A percentile compares a stretch with the other conserved stretches of the same genome.
Evolutionary conservation across 2,888 invertebrate genomes (phyloP).

Genomic region (Drosophila merina): DNA sequence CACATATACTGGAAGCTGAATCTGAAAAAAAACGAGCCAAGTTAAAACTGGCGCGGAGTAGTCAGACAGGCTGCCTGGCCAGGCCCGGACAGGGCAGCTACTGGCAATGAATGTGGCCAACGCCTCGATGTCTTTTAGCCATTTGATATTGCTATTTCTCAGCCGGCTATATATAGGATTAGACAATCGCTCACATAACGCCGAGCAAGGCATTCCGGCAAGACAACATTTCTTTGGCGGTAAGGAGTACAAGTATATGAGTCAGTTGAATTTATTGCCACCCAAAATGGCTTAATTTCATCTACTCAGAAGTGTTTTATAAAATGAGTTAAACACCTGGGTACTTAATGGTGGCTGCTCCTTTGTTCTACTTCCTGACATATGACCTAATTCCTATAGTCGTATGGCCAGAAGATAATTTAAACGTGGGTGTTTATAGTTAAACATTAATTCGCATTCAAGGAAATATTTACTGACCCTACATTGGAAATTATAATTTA

Average conservation of each 20-base stretch:
- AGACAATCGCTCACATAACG: constrained; percentile 39
- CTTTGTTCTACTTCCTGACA: neutral
- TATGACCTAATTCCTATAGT: constrained; percentile 19
- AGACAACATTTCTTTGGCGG: constrained; percentile 27
- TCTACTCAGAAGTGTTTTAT: constrained; percentile 34
- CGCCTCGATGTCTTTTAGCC: constrained; percentile 32
- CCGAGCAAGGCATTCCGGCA: constrained; percentile 18
- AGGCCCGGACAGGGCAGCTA: neutral
- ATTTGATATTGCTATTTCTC: constrained; percentile 17
- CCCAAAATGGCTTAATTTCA: constrained; percentile 38
- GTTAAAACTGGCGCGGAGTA: constrained; percentile 17
- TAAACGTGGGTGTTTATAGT: neutral
- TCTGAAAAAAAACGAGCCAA: constrained; percentile 1
- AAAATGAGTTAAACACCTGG: constrained; percentile 23
- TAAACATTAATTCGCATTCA: neutral
- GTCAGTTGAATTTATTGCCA: constrained; percentile 35
- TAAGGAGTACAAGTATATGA: constrained; percentile 15
- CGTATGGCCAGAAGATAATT: neutral
- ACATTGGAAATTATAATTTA: neutral
- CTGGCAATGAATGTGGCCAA: constrained; percentile 38
- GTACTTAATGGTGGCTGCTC: constrained; percentile 1
- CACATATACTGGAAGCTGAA: constrained; percentile 54
- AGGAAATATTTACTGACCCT: neutral
- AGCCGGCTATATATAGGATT: constrained; percentile 36
- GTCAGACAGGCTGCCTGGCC: constrained; percentile 29